A percentile compares a stretch with the other conserved stretches of the same genome.
Evolutionary conservation across 35 echinoderm and acorn worm species (phyloP).

Genomic region (Holothuria glaberrima): DNA sequence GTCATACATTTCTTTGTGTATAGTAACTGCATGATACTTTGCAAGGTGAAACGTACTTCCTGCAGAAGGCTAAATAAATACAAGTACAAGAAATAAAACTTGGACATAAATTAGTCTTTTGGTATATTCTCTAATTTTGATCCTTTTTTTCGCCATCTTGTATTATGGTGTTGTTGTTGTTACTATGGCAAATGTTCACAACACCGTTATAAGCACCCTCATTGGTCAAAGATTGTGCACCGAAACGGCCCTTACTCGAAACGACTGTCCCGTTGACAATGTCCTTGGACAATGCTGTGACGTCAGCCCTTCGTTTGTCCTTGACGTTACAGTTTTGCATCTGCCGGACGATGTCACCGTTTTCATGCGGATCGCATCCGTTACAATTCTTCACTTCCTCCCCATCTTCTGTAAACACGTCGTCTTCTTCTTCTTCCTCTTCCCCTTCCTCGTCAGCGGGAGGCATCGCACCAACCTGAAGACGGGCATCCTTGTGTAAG

Average conservation of each 20-base stretch:
- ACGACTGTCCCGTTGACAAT: slow-evolving; percentile 19
- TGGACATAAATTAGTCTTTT: too few relatives aligned
- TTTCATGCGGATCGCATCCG: slow-evolving; percentile 6
- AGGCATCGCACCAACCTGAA: slow-evolving; percentile 32
- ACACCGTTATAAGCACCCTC: slow-evolving; percentile 90
- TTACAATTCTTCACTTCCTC: slow-evolving; percentile 5
- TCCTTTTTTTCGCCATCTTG: too few relatives aligned
- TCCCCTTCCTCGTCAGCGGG: slow-evolving; percentile 39
- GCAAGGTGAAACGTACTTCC: too few relatives aligned
- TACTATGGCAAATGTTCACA: slow-evolving; percentile 88
- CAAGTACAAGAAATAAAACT: too few relatives aligned
- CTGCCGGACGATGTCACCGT: slow-evolving; percentile 31
- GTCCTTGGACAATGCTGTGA: background rate
- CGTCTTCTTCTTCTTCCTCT: slow-evolving; percentile 49
- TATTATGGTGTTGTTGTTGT: slow-evolving; percentile 26
- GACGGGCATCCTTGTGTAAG: slow-evolving; percentile 39
- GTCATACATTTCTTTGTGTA: too few relatives aligned
- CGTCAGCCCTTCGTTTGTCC: background rate
- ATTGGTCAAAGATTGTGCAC: slow-evolving; percentile 74
- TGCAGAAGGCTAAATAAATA: too few relatives aligned
- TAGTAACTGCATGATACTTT: too few relatives aligned
- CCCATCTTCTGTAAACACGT: background rate
- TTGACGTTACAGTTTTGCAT: slow-evolving; percentile 5
- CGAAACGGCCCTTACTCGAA: slow-evolving; percentile 87
- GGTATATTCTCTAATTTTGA: too few relatives aligned